Evolutionary conservation across 92 coral and sea anemone species (phyloP), one percentile per base, ranked within the genome.

Genomic region (Epizoanthus illoricatus): DNA sequence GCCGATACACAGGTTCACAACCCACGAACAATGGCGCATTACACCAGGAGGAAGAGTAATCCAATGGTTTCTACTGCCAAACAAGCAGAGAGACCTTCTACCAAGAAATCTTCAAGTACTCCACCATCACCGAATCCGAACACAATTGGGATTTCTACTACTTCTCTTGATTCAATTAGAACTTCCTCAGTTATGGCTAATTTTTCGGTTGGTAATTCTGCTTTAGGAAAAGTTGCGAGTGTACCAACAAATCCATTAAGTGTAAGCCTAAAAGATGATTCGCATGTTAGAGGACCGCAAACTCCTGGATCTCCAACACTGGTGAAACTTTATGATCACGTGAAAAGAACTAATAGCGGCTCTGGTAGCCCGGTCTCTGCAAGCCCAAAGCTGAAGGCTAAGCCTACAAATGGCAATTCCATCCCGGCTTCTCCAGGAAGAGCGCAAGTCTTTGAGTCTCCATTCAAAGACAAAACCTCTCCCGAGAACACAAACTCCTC

Each of bases 241-340:
- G 19, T 11, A 1, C 3, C 66, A 24, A 20, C 20, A 19, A 6
- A 41, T 0, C 33, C 69, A 42, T 42, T 70, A 21, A 20, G 57
- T 20, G 19, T 20, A 12, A 1, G 6, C 47, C 9, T 40, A 18
- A 76, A 62, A 54, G 70, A 62, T 6, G 70, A 75, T 11, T 62
- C 70, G 21, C 70, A 7, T 36, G 80, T 18, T 15, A 57, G 23
- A 21, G 1, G 9, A 21, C 69, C 70, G 4, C 71, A 10, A 9
- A 18, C 71, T 4, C 82, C 82, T 7, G 18, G 55, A 4, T 78
- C 82, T 1, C 71, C 82, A 42, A 63, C 70, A 47, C 82, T 78
- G 47, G 42, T 16, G 24, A 57, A 49, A 8, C 65, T 78, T 78
- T 63, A 42, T n/a, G 82, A 78, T 10, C 71, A 20, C 28, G 71